Conservation (phyloP, 2,797 vertebrate genomes). For the Pampus argenteus region DNA sequence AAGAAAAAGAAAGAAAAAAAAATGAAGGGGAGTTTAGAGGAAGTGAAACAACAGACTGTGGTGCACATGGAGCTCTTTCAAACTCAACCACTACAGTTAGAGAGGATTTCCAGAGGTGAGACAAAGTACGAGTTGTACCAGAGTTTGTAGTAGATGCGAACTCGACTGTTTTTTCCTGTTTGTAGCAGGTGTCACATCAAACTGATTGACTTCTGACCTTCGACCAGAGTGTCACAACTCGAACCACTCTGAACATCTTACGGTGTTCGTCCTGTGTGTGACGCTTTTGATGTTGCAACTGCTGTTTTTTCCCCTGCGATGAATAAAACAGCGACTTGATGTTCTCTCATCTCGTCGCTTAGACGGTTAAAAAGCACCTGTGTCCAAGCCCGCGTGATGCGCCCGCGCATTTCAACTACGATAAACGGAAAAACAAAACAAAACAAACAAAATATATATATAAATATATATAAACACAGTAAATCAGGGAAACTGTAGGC, state of each 20-base stretch:
- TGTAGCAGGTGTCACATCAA: constrained; percentile 37
- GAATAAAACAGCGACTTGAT: constrained; percentile 6
- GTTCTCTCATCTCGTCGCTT: constrained; percentile 10
- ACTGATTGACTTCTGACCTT: constrained; percentile 20
- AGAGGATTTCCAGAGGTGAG: constrained; percentile 28
- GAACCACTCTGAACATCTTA: neutral
- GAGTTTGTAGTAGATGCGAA: neutral
- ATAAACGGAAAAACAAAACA: constrained; percentile 16
- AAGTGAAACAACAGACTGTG: constrained; percentile 62
- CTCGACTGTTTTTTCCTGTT: neutral
- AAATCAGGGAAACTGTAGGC: constrained; percentile 5
- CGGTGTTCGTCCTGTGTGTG: neutral
- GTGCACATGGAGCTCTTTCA: constrained; percentile 2
- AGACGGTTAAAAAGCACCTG: constrained; percentile 30
- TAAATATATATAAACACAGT: no score
- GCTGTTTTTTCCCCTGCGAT: constrained; percentile 11
- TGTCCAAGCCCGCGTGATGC: constrained; percentile 14
- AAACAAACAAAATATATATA: no score
- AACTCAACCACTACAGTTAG: constrained; percentile 17
- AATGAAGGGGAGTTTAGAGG: constrained; percentile 41
- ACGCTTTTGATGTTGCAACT: constrained; percentile 23
- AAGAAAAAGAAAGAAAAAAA: constrained; percentile 19
- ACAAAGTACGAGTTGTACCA: neutral
- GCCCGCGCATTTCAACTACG: constrained; percentile 21
- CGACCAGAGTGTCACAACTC: neutral